Percentiles rank a stretch among this genome's conserved stretches.
Evolutionary conservation across 2,797 vertebrate species (phyloP).

Genomic region (Hoplostethus mediterraneus): DNA sequence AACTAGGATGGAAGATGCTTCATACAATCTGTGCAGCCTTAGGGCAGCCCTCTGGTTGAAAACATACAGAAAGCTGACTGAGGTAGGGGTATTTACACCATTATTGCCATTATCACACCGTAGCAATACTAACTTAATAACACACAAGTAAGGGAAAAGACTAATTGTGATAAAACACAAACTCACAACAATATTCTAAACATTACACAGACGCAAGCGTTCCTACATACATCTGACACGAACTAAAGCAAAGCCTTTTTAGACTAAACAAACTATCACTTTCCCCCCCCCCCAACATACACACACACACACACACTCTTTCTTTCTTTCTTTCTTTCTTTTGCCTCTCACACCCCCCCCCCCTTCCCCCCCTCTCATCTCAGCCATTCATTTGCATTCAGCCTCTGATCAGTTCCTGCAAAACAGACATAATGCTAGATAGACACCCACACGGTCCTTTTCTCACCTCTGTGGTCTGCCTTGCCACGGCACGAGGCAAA

Average conservation of each 20-base stretch:
- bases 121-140: conserved; percentile 11
- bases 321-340: background rate
- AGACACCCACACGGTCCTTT: conserved; percentile 65
- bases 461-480: conserved; percentile 84
- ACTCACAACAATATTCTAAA: conserved; percentile 17
- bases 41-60: conserved; percentile 65
- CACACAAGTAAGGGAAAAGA: conserved; percentile 32
- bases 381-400: conserved; percentile 44
- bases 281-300: background rate
- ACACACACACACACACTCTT: conserved; percentile 18
- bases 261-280: conserved; percentile 20
- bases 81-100: conserved; percentile 37
- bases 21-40: conserved; percentile 73
- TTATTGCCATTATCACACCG: conserved; percentile 38
- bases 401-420: conserved; percentile 62
- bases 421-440: conserved; percentile 45
- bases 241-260: conserved; percentile 54
- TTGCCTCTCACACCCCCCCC: conserved; percentile 17
- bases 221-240: conserved; percentile 16
- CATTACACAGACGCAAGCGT: conserved; percentile 28
- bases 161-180: conserved; percentile 48
- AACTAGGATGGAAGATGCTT: conserved; percentile 78
- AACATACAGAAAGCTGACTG: conserved; percentile 46
- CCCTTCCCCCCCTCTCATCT: conserved; percentile 46
- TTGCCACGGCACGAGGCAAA: conserved; percentile 83